These are phyloP conservation scores for Sphaerodactylus townsendi DNA, from an alignment of 2,113 vertebrate species.

Conservation along the genomic window DNA sequence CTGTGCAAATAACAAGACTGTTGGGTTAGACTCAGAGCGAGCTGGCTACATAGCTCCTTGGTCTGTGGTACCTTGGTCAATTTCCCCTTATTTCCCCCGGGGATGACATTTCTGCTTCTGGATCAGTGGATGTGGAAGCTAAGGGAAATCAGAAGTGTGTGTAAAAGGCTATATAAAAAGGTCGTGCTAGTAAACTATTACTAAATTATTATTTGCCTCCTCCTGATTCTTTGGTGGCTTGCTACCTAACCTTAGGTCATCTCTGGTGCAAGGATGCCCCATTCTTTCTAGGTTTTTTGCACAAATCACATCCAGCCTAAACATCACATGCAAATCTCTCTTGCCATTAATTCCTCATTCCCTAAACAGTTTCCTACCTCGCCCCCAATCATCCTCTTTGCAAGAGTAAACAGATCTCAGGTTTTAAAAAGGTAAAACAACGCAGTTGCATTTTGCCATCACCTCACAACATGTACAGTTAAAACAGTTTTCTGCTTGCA, in stretches of 20 bases:
- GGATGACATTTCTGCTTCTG: not conserved
- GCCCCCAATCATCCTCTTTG: not conserved
- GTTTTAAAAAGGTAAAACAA: not conserved
- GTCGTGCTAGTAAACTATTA: not conserved
- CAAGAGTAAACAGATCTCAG: not conserved
- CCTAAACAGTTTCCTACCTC: not conserved
- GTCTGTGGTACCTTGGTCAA: too few species aligned
- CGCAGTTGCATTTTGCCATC: not conserved
- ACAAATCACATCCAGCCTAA: not conserved
- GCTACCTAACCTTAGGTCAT: not conserved
- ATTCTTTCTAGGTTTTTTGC: not conserved
- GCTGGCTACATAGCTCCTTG: not conserved
- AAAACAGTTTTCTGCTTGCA: not conserved
- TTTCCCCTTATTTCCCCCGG: not conserved
- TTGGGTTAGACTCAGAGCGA: too few species aligned
- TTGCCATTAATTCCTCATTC: not conserved
- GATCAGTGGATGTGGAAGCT: not conserved
- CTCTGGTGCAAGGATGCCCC: not conserved
- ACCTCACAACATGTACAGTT: not conserved
- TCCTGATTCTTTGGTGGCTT: not conserved
- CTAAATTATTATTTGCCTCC: not conserved
- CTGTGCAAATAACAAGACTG: not conserved
- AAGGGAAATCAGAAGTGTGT: not conserved
- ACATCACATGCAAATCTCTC: not conserved
- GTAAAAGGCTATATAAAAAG: not conserved